Conservation (phyloP, 2,888 invertebrate genomes). For the Lepidochitona cinerea region DNA sequence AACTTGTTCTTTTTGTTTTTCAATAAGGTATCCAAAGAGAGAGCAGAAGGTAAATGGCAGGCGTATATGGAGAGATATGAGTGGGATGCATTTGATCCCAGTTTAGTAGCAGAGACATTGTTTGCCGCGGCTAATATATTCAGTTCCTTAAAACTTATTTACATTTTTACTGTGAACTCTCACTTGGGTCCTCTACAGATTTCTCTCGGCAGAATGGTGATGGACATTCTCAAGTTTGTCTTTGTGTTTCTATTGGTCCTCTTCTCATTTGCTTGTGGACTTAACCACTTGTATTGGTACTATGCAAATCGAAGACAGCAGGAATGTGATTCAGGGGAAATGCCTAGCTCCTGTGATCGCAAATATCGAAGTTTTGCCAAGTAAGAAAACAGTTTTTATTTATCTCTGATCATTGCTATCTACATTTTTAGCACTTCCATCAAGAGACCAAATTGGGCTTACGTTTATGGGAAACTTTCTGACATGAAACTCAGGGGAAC, state of each 20-base stretch:
- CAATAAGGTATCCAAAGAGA: constrained; percentile 31
- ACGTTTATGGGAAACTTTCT: no score
- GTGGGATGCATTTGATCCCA: constrained; percentile 99
- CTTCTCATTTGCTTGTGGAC: constrained; percentile 93
- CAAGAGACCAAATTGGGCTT: no score
- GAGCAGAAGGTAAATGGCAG: constrained; percentile 27
- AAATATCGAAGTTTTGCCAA: constrained; percentile 69
- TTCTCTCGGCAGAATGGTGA: constrained; percentile 83
- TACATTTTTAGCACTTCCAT: no score
- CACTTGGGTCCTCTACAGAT: constrained; percentile 94
- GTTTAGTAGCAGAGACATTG: constrained; percentile 83
- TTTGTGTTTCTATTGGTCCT: constrained; percentile 84
- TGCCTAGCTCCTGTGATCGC: constrained; percentile 64
- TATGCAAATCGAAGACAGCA: constrained; percentile 59
- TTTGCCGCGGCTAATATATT: constrained; percentile 98
- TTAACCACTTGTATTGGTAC: constrained; percentile 93
- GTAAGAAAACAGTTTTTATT: constrained; percentile 56
- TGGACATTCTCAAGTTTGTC: constrained; percentile 92
- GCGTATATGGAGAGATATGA: constrained; percentile 77
- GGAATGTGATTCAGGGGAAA: constrained; percentile 40
- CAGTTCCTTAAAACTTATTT: constrained; percentile 91
- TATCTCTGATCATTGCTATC: no score
- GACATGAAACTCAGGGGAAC: no score
- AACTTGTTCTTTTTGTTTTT: not conserved
- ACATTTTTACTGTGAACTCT: constrained; percentile 93